Conservation (phyloP, 2,113 vertebrate genomes). For the Seriola rivoliana region DNA sequence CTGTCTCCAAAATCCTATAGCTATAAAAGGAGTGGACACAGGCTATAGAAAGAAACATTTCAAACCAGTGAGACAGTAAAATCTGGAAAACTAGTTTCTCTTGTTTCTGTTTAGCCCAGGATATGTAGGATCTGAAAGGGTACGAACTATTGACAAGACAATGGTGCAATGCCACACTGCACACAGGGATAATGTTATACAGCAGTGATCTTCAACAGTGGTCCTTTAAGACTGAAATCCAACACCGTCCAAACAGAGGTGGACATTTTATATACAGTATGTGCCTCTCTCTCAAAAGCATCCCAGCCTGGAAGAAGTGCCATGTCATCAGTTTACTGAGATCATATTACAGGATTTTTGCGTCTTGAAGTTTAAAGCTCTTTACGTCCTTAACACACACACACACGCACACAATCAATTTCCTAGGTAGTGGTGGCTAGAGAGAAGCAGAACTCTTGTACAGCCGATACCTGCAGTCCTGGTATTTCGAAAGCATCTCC, state of each 20-base stretch:
- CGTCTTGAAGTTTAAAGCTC: conserved; percentile 44
- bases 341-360: conserved; percentile 36
- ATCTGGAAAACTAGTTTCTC: conserved; percentile 5
- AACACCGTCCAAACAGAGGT: neutral
- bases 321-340: conserved; percentile 41
- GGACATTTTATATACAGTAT: conserved; percentile 5
- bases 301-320: conserved; percentile 29
- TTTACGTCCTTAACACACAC: conserved; percentile 29
- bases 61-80: conserved; percentile 10
- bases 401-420: neutral
- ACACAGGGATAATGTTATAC: conserved; percentile 8
- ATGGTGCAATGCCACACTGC: neutral
- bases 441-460: conserved; percentile 9
- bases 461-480: neutral
- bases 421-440: neutral
- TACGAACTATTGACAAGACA: conserved; percentile 22
- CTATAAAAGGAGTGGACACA: conserved; percentile 1
- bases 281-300: conserved; percentile 22
- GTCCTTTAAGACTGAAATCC: conserved; percentile 26
- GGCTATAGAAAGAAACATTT: conserved; percentile 13
- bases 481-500: conserved; percentile 30
- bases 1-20: neutral
- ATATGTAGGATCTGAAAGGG: conserved; percentile 1
- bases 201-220: neutral
- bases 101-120: neutral